Conservation (phyloP, 1,140 invertebrate species). For the Kradibia gibbosae region DNA sequence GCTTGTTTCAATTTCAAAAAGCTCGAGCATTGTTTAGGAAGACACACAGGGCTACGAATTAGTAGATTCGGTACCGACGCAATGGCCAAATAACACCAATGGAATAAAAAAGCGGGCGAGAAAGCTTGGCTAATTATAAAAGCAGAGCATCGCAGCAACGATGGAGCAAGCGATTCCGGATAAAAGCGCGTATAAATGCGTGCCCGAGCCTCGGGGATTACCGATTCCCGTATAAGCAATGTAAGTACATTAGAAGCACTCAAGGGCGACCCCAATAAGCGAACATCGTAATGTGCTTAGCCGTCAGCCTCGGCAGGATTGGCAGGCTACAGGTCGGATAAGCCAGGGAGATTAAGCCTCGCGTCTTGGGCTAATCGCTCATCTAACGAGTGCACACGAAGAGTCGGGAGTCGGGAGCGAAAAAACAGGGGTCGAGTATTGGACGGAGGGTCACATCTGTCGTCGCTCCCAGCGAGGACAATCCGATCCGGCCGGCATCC, state of each 20-base stretch:
- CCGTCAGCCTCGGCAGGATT: background rate
- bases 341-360: constrained; percentile 10
- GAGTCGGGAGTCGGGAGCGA: background rate
- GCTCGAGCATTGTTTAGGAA: too few species aligned
- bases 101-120: too few species aligned
- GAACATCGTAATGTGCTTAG: background rate
- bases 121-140: too few species aligned
- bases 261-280: background rate
- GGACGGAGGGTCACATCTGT: background rate
- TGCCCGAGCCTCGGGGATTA: background rate
- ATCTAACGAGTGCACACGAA: constrained; percentile 4
- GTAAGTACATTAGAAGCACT: background rate
- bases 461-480: background rate
- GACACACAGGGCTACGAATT: too few species aligned
- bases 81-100: too few species aligned
- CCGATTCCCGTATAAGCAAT: background rate
- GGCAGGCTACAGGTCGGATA: background rate
- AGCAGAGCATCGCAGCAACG: too few species aligned
- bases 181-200: background rate
- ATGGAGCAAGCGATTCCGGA: background rate
- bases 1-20: too few species aligned
- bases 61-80: too few species aligned
- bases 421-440: background rate
- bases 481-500: background rate
- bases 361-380: constrained; percentile 13